A percentile compares a stretch with the other conserved stretches of the same genome.
Conservation (phyloP, 2,888 invertebrate genomes). For the Pharmacophagus antenor region DNA sequence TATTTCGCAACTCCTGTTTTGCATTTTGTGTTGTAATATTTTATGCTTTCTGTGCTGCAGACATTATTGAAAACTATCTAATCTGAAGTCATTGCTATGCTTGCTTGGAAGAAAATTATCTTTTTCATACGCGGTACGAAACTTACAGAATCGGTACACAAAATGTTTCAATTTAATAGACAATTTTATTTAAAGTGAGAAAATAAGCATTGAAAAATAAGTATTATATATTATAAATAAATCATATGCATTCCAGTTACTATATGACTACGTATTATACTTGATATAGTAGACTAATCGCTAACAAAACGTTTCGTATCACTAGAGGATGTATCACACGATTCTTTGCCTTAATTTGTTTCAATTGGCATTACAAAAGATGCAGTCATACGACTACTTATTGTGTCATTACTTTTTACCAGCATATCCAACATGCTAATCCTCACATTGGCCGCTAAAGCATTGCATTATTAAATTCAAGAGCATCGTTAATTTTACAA, state of each 20-base stretch:
- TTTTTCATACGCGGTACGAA: too few species aligned
- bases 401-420: conserved; percentile 2
- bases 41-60: background rate
- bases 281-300: background rate
- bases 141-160: too few species aligned
- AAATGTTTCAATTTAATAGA: too few species aligned
- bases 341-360: conserved; percentile 18
- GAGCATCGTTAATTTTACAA: too few species aligned
- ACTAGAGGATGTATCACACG: conserved; percentile 3
- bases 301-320: background rate
- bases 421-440: conserved; percentile 1
- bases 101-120: too few species aligned
- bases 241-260: too few species aligned
- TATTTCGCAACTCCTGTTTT: conserved; percentile 8
- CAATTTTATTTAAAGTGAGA: too few species aligned
- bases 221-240: too few species aligned
- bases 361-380: conserved; percentile 27
- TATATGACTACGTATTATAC: too few species aligned
- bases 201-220: too few species aligned
- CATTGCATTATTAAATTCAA: too few species aligned
- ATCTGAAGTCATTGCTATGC: too few species aligned
- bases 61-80: background rate
- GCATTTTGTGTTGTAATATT: background rate
- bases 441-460: background rate
- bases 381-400: conserved; percentile 18